A percentile compares a stretch with the other conserved stretches of the same genome.
Evolutionary conservation across 1,140 invertebrate genomes (phyloP).

Genomic region (Hestina assimilis): DNA sequence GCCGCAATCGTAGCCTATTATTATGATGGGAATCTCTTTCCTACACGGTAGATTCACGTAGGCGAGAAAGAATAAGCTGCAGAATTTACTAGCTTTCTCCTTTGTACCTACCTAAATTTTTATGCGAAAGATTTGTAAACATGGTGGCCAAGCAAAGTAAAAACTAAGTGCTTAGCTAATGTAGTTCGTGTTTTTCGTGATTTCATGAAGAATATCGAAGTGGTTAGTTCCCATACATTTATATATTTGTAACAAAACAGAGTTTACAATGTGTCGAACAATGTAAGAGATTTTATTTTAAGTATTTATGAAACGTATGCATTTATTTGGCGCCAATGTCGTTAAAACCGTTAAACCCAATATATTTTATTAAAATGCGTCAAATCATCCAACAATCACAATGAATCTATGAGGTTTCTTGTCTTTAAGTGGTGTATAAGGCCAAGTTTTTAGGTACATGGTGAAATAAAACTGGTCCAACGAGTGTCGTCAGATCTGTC

Average conservation of each 20-base stretch:
- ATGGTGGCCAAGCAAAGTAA: conserved; percentile 66
- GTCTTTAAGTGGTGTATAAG: conserved; percentile 25
- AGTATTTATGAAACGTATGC: conserved; percentile 68
- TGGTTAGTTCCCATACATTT: conserved; percentile 40
- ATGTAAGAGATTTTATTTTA: conserved; percentile 38
- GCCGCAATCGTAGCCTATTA: conserved; percentile 56
- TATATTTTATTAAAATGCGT: conserved; percentile 34
- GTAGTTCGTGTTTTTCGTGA: conserved; percentile 18
- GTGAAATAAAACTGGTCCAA: conserved; percentile 66
- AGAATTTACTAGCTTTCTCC: conserved; percentile 65
- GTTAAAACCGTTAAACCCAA: conserved; percentile 65
- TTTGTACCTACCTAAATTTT: conserved; percentile 55
- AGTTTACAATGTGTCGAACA: conserved; percentile 27
- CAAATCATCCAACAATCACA: conserved; percentile 21
- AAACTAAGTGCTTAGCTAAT: conserved; percentile 28
- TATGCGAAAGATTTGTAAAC: conserved; percentile 75
- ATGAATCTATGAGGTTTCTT: conserved; percentile 23
- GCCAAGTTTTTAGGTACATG: conserved; percentile 44
- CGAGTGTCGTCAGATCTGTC: conserved; percentile 74
- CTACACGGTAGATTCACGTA: conserved; percentile 32
- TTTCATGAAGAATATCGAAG: conserved; percentile 25
- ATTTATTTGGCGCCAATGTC: conserved; percentile 75
- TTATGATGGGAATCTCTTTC: conserved; percentile 54
- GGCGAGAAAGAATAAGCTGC: conserved; percentile 54
- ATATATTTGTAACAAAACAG: conserved; percentile 11